Base-by-base conservation (phyloP, 2,888 invertebrate genomes). In the Xestia sexstrigata region DNA sequence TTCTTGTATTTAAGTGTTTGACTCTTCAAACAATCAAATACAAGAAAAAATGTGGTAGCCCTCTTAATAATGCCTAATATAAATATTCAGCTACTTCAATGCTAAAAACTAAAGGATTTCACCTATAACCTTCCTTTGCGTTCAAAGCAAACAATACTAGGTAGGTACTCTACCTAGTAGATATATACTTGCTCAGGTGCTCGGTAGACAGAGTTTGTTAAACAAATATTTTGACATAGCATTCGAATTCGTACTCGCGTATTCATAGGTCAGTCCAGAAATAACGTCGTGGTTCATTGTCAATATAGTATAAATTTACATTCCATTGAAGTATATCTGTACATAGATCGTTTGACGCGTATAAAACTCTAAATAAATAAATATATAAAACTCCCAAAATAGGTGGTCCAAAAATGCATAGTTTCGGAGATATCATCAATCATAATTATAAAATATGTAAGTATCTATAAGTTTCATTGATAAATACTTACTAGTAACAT, bases 81-180 rank as follows among this genome's bases (percentile, higher is more conserved):
- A 17, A 35, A 23, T 35, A 39, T 26, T 45, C 47, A n/a, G 9
- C 20, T 39, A 74, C 15, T 45, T 35, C 49, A 67, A 73, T 70
- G n/a, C 49, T 81, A 39, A 8, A 72, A 7, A 49, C 49, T 81
- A 45, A 11, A 72, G n/a, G 66, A 76, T 55, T 82, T 83, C 67
- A 81, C 67, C 58, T 82, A 63, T 70, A 72, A 62, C 85, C 82
- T 81, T 67, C 66, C 26, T 76, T 76, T 82, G 58, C 45, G 26
- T 39, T 26, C 3, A 80, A 58, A 70, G n/a, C 49, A 81, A 72
- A 81, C 62, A 73, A 49, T 42, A 23, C 20, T 60, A 47, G 30
- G 6, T 60, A 47, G 30, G 6, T 60, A 45, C 42, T 42, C 65
- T 42, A 65, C 20, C n/a, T n/a, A 65, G 20, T 60, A 60, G 60